These are phyloP conservation scores for Hippopotamyrus pictus DNA, from an alignment of 2,797 vertebrate genomes.

Conservation along the genomic window DNA sequence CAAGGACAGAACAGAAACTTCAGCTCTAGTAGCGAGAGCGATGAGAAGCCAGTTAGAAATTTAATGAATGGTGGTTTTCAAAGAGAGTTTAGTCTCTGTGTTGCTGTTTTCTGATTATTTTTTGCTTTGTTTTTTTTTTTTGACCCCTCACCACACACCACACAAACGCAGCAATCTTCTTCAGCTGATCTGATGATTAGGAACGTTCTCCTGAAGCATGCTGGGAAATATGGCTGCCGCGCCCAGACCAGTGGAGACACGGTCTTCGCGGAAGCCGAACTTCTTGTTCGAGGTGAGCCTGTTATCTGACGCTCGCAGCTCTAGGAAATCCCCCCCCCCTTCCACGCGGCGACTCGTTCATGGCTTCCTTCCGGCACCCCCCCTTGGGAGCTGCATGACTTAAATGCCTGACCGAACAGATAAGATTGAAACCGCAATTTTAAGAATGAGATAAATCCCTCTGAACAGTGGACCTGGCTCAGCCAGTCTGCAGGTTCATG, in stretches of 20 bases:
- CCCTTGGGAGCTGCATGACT: neutral
- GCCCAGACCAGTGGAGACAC: slow-evolving; percentile 87
- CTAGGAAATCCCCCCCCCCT: neutral
- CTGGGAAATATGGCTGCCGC: slow-evolving; percentile 88
- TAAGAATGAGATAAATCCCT: neutral
- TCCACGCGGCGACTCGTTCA: too few relatives aligned
- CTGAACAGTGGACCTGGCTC: neutral
- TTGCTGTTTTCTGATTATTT: slow-evolving; percentile 14
- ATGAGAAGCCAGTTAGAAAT: slow-evolving; percentile 41
- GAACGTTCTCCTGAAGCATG: slow-evolving; percentile 91
- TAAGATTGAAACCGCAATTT: slow-evolving; percentile 5
- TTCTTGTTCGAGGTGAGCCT: slow-evolving; percentile 90
- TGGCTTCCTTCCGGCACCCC: neutral
- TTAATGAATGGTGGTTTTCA: slow-evolving; percentile 40
- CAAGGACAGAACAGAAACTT: slow-evolving; percentile 42
- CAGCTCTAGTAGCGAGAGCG: slow-evolving; percentile 47
- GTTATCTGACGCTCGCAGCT: neutral
- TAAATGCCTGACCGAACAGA: slow-evolving; percentile 10
- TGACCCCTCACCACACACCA: neutral
- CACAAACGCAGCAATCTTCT: slow-evolving; percentile 77
- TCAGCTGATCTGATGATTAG: slow-evolving; percentile 97
- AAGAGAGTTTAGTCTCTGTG: slow-evolving; percentile 35
- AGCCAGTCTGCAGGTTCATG: neutral
- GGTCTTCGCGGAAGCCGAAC: slow-evolving; percentile 80
- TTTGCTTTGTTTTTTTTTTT: neutral